Conservation (phyloP, 2,888 invertebrate genomes). For the Apocheima hispidaria region DNA sequence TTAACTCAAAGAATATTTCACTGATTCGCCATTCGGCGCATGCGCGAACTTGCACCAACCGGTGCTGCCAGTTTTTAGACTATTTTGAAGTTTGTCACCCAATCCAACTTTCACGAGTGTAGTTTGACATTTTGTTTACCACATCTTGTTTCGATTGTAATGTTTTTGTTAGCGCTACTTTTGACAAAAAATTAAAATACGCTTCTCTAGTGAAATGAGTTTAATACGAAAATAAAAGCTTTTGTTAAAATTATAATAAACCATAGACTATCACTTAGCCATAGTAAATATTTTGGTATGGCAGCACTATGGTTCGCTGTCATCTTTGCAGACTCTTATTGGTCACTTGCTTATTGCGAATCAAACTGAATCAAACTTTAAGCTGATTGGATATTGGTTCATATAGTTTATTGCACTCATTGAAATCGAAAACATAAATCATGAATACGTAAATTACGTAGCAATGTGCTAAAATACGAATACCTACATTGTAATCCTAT, state of each 20-base stretch:
- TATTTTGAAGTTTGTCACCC: conserved; percentile 11
- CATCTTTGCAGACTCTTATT: conserved; percentile 1
- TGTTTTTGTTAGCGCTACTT: too few species aligned
- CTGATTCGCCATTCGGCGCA: conserved; percentile 86
- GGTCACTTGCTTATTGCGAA: conserved; percentile 1
- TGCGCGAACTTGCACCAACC: conserved; percentile 82
- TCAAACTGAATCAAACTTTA: neutral
- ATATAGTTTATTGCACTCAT: too few species aligned
- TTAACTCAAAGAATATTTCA: conserved; percentile 83
- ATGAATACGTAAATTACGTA: too few species aligned
- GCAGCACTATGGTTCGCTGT: conserved; percentile 11
- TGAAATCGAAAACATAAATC: neutral
- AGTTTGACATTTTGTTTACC: too few species aligned
- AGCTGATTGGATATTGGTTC: conserved; percentile 1
- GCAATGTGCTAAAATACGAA: too few species aligned
- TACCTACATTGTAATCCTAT: too few species aligned
- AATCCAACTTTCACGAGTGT: neutral
- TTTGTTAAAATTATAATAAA: neutral
- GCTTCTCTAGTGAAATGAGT: too few species aligned
- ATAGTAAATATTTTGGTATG: neutral
- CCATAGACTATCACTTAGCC: conserved; percentile 6
- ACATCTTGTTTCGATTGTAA: too few species aligned
- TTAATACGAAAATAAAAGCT: too few species aligned
- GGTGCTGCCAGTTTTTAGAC: conserved; percentile 63
- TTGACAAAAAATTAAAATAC: too few species aligned